Conservation (phyloP, 2,113 vertebrate genomes). For the Vidua macroura region DNA sequence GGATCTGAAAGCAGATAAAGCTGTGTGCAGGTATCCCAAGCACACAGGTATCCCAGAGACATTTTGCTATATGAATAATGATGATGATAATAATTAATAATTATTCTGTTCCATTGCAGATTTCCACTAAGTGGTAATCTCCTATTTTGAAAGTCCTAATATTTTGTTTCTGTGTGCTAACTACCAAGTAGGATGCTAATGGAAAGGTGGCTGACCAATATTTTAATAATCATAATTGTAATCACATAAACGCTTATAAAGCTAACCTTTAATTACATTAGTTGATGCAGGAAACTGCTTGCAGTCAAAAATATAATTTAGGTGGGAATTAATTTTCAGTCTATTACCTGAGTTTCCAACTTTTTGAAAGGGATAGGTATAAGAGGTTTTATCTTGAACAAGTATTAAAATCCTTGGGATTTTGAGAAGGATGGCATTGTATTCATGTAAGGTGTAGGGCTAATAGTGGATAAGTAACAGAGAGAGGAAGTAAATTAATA, state of each 20-base stretch:
- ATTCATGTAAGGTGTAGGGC: not conserved
- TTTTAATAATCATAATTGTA: conserved; percentile 71
- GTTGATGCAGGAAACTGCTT: conserved; percentile 54
- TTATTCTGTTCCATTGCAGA: conserved; percentile 70
- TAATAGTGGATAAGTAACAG: not conserved
- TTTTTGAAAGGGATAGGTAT: not conserved
- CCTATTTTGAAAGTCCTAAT: conserved; percentile 73
- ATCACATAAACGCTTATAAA: conserved; percentile 57
- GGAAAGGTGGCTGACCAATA: conserved; percentile 64
- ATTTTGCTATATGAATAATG: conserved; percentile 62
- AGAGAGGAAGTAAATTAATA: not conserved
- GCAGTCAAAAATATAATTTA: conserved; percentile 58
- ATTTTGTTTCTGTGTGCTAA: conserved; percentile 77
- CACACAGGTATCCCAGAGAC: conserved; percentile 56
- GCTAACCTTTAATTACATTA: conserved; percentile 73
- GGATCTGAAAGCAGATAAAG: conserved; percentile 55
- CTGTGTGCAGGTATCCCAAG: not conserved
- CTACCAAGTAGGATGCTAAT: conserved; percentile 71
- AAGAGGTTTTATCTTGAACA: not conserved
- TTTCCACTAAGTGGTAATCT: conserved; percentile 71
- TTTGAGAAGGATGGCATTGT: not conserved
- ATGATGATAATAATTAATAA: conserved; percentile 74
- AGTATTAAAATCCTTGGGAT: not conserved
- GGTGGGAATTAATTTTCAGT: conserved; percentile 52
- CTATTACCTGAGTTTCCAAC: not conserved